These are phyloP conservation scores for Mionectes macconnelli DNA, from an alignment of 2,113 vertebrate genomes.

Conservation along the genomic window DNA sequence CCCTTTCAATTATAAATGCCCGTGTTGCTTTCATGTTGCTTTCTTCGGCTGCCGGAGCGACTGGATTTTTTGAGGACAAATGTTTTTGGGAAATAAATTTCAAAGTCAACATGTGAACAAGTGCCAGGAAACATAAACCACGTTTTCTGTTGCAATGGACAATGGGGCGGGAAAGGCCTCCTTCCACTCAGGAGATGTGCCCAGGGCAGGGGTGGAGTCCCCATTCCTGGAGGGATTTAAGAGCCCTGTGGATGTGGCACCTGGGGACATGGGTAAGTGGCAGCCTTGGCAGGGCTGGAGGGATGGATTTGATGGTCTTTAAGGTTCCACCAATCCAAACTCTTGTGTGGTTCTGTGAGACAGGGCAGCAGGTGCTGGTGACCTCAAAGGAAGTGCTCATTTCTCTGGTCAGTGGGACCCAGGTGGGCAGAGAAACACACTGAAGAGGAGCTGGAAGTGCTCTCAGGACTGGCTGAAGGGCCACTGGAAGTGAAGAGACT, in stretches of 20 bases:
- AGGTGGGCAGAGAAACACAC: rapidly evolving
- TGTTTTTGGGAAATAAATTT: slow-evolving; percentile 18
- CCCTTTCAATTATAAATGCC: slow-evolving; percentile 50
- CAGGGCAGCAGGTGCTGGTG: neutral
- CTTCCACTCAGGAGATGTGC: neutral
- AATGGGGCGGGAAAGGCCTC: neutral
- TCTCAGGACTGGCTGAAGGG: too few species aligned
- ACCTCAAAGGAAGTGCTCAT: rapidly evolving
- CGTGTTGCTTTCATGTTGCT: neutral
- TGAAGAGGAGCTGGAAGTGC: neutral
- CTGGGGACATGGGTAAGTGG: rapidly evolving
- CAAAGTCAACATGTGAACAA: neutral
- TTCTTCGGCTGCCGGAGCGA: neutral
- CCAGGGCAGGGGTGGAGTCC: neutral
- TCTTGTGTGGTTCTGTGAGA: neutral
- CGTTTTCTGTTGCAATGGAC: rapidly evolving
- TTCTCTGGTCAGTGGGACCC: neutral
- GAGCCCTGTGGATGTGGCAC: rapidly evolving
- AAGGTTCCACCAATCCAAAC: neutral
- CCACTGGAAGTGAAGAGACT: neutral
- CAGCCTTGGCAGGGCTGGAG: neutral
- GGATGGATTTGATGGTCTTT: neutral
- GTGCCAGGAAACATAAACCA: neutral
- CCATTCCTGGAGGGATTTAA: neutral
- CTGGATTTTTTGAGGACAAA: neutral